Evolutionary conservation across 1,140 invertebrate genomes (phyloP).

Genomic region (Pseudomyrmex flavicornis): DNA sequence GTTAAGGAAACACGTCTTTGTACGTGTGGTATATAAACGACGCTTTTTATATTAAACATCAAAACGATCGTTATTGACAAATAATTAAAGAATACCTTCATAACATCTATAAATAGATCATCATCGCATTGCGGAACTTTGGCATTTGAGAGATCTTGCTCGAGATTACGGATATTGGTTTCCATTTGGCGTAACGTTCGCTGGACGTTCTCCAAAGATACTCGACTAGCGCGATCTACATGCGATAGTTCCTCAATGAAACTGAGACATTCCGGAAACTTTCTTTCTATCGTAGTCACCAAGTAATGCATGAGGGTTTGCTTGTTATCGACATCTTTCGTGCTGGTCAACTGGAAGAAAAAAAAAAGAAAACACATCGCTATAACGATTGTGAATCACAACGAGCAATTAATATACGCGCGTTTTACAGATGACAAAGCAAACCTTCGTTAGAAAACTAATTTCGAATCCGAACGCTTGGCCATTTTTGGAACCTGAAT

Average conservation of each 20-base stretch:
- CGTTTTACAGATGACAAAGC: background rate
- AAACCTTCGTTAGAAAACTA: slow-evolving; percentile 96
- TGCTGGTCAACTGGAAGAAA: slow-evolving; percentile 92
- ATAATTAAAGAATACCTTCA: slow-evolving; percentile 90
- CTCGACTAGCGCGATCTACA: slow-evolving; percentile 92
- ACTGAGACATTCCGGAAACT: slow-evolving; percentile 93
- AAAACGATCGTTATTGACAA: background rate
- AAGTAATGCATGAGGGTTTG: slow-evolving; percentile 97
- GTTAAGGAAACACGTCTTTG: slow-evolving; percentile 56
- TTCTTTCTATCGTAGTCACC: slow-evolving; percentile 94
- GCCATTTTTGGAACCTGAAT: slow-evolving; percentile 96
- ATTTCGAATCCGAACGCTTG: slow-evolving; percentile 98
- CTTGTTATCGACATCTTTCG: slow-evolving; percentile 97
- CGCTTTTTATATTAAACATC: too few relatives aligned
- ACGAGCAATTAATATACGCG: background rate
- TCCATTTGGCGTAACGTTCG: slow-evolving; percentile 95
- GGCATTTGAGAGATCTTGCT: slow-evolving; percentile 94
- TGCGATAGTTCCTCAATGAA: slow-evolving; percentile 96
- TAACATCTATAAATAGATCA: slow-evolving; percentile 93
- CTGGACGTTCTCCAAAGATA: slow-evolving; percentile 94
- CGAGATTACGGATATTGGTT: slow-evolving; percentile 92
- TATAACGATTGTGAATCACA: background rate
- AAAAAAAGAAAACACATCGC: background rate
- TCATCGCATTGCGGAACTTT: slow-evolving; percentile 91
- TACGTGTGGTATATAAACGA: background rate